Evolutionary conservation across 2,888 invertebrate genomes (phyloP).

Genomic region (Noctua janthe): DNA sequence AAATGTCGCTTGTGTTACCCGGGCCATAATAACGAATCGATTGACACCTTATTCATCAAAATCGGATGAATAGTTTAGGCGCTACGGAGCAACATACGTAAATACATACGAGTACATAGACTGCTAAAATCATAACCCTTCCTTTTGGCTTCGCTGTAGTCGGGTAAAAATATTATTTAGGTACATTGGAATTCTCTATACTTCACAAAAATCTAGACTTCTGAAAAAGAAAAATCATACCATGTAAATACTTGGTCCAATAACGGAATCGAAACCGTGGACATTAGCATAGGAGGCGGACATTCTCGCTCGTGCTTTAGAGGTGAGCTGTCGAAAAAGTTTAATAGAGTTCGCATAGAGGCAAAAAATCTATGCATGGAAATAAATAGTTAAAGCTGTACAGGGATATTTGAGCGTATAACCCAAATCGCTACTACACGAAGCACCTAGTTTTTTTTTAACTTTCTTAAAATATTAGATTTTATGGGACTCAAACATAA

Average conservation of each 20-base stretch:
- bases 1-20: too few relatives aligned
- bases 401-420: not conserved
- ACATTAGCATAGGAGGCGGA: slow-evolving; percentile 57
- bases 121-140: too few relatives aligned
- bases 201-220: not conserved
- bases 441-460: not conserved
- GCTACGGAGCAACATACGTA: too few relatives aligned
- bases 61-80: too few relatives aligned
- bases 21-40: too few relatives aligned
- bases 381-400: not conserved
- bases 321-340: slow-evolving; percentile 23
- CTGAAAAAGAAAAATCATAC: slow-evolving; percentile 2
- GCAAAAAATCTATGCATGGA: slow-evolving; percentile 23
- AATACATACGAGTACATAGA: too few relatives aligned
- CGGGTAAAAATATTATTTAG: not conserved
- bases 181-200: not conserved
- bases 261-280: slow-evolving; percentile 28
- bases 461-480: not conserved
- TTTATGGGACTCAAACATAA: too few relatives aligned
- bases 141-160: too few relatives aligned
- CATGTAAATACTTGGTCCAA: slow-evolving; percentile 39
- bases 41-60: too few relatives aligned
- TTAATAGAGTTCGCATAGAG: slow-evolving; percentile 23
- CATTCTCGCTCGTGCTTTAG: slow-evolving; percentile 27
- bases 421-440: not conserved